phyloP scores from a whole-genome alignment of 2,797 vertebrate genomes.

The Macropodus opercularis region DNA sequence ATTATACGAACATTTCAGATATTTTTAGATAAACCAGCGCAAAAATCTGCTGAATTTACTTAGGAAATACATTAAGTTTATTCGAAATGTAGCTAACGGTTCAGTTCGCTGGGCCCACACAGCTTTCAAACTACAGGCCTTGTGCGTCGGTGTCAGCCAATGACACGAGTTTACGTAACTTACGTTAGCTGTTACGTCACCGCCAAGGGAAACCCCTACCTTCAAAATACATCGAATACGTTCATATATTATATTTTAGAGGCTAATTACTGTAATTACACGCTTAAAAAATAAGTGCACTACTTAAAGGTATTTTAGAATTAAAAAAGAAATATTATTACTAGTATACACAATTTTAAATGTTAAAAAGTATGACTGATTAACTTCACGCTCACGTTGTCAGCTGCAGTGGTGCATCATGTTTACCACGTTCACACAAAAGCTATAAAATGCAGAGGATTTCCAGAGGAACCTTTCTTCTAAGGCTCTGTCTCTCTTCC shows the following conservation, averaged over 20 bases:
- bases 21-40: conserved; percentile 1
- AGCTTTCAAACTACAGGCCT: conserved; percentile 77
- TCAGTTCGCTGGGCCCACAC: conserved; percentile 56
- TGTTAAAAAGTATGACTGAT: too few species aligned
- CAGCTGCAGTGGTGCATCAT: neutral
- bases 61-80: conserved; percentile 64
- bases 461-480: neutral
- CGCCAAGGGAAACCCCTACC: conserved; percentile 66
- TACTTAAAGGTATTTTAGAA: too few species aligned
- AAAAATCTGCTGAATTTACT: conserved; percentile 20
- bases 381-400: neutral
- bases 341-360: too few species aligned
- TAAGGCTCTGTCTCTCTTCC: neutral
- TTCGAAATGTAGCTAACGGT: conserved; percentile 62
- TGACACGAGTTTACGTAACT: conserved; percentile 56
- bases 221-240: conserved; percentile 20
- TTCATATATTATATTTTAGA: too few species aligned
- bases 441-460: neutral
- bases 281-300: too few species aligned
- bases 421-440: neutral
- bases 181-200: conserved; percentile 61
- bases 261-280: too few species aligned
- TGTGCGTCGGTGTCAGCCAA: conserved; percentile 68
- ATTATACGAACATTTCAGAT: neutral
- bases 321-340: too few species aligned